A percentile compares a stretch with the other conserved stretches of the same genome.
Evolutionary conservation across 2,888 invertebrate genomes (phyloP).

Genomic region (Tipula vernalis): DNA sequence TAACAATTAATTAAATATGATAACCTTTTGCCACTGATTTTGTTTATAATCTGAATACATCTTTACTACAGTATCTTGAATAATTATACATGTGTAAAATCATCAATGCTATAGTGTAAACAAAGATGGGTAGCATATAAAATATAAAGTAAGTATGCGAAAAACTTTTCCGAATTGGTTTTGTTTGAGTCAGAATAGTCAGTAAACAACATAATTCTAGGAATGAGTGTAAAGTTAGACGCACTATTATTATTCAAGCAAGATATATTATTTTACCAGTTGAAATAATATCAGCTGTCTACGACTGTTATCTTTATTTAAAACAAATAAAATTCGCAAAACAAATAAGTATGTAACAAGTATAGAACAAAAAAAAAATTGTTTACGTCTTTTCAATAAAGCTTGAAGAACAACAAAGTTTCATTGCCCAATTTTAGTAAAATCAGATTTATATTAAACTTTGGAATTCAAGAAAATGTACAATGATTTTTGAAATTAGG

Average conservation of each 20-base stretch:
- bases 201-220: not conserved
- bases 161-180: not conserved
- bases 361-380: not conserved
- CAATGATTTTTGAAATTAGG: too few relatives aligned
- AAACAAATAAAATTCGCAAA: not conserved
- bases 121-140: not conserved
- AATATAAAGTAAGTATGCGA: not conserved
- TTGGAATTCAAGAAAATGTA: not conserved
- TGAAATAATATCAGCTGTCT: not conserved
- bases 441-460: not conserved
- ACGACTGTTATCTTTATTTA: not conserved
- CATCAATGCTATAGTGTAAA: not conserved
- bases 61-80: not conserved
- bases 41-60: not conserved
- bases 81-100: not conserved
- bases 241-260: not conserved
- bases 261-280: not conserved
- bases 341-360: not conserved
- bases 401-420: not conserved
- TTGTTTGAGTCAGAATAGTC: not conserved
- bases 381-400: not conserved
- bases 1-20: not conserved
- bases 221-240: not conserved
- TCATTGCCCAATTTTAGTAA: not conserved
- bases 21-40: not conserved